Conservation (phyloP, 2,113 vertebrate genomes). For the Apteryx mantelli region DNA sequence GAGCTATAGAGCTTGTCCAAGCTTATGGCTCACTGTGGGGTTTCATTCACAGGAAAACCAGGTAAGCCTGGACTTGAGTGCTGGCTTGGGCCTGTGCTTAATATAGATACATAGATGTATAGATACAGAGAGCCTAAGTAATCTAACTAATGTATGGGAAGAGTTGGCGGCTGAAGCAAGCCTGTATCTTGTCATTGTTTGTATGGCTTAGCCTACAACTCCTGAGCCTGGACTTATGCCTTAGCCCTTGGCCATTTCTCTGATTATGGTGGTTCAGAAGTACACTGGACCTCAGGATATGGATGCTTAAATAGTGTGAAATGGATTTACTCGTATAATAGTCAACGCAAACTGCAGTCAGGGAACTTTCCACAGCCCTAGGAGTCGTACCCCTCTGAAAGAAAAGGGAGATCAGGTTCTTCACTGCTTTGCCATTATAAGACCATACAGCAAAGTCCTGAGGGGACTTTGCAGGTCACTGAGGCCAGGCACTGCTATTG, state of each 20-base stretch:
- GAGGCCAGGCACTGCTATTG: not conserved
- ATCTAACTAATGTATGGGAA: not conserved
- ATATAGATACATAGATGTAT: not conserved
- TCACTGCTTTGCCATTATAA: not conserved
- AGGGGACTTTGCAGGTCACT: not conserved
- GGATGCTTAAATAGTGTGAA: not conserved
- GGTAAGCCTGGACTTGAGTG: not conserved
- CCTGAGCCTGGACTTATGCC: not conserved
- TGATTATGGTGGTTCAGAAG: not conserved
- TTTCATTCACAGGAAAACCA: not conserved
- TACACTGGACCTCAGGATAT: not conserved
- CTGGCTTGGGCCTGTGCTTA: not conserved
- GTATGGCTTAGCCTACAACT: not conserved
- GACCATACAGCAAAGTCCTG: not conserved
- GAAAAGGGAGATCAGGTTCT: not conserved
- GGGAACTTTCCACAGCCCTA: not conserved
- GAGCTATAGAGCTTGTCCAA: not conserved
- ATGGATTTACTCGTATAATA: not conserved
- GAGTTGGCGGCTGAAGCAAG: not conserved
- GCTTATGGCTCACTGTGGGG: not conserved
- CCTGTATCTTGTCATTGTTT: not conserved
- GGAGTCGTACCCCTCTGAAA: not conserved
- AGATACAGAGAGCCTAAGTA: not conserved
- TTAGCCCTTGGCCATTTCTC: not conserved
- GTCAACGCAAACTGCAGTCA: not conserved